These are phyloP conservation scores for Coleophora deauratella DNA, from an alignment of 2,888 invertebrate species.

Conservation along the genomic window DNA sequence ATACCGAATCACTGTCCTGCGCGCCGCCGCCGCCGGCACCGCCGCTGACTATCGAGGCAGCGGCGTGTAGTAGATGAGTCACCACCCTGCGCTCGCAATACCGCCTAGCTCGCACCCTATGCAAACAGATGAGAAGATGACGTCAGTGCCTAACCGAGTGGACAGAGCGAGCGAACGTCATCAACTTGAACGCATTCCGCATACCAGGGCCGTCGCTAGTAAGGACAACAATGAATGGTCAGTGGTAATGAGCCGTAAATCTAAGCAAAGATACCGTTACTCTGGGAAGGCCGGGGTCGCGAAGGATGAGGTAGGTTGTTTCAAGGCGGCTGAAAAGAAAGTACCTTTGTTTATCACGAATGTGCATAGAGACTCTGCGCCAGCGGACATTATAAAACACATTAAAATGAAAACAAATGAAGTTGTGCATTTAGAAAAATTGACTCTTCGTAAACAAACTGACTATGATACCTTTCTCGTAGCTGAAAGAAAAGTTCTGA, in stretches of 20 bases:
- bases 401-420: slow-evolving; percentile 11
- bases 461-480: slow-evolving; percentile 12
- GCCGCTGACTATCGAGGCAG: too few species aligned
- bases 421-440: slow-evolving; percentile 6
- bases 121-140: too few species aligned
- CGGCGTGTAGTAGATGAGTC: too few species aligned
- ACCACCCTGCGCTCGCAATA: too few species aligned
- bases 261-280: neutral
- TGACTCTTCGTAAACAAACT: slow-evolving; percentile 4
- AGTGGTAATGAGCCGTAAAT: neutral
- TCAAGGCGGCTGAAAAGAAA: slow-evolving; percentile 12
- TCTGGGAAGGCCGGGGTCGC: neutral
- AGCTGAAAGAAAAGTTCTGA: slow-evolving; percentile 5
- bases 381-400: slow-evolving; percentile 10
- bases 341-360: slow-evolving; percentile 14
- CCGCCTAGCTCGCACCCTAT: too few species aligned
- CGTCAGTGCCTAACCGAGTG: too few species aligned
- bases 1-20: neutral
- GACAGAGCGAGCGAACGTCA: neutral
- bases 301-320: neutral
- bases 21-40: too few species aligned
- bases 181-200: neutral
- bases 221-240: neutral
- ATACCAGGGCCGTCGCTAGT: neutral
- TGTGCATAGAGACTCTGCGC: slow-evolving; percentile 10